A percentile compares a stretch with the other conserved stretches of the same genome.
Conservation (phyloP, 2,888 invertebrate genomes). For the Leistus spinibarbis region DNA sequence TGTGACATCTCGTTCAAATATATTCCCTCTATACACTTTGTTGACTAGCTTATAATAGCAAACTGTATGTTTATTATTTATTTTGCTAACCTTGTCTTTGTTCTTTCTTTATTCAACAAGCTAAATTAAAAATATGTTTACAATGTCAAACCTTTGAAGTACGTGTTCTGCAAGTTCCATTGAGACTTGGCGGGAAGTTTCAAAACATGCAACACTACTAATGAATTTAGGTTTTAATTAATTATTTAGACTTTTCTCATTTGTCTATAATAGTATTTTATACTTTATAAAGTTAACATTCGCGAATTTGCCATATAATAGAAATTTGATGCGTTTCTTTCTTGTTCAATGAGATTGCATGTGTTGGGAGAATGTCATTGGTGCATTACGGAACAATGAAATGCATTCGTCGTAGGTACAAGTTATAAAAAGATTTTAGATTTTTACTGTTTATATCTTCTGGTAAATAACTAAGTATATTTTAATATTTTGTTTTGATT, state of each 20-base stretch:
- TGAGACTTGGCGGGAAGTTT: constrained; percentile 34
- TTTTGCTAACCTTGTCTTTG: background rate
- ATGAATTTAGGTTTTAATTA: background rate
- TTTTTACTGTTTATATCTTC: background rate
- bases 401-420: background rate
- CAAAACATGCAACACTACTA: constrained; percentile 12
- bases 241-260: background rate
- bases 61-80: background rate
- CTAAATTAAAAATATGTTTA: constrained; percentile 22
- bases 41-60: background rate
- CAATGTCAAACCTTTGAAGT: constrained; percentile 21
- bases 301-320: background rate
- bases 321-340: background rate
- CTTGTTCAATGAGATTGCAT: background rate
- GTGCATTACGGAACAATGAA: constrained; percentile 35
- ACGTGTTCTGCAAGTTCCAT: constrained; percentile 29
- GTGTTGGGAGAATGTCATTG: background rate
- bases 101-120: background rate
- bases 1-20: constrained; percentile 25
- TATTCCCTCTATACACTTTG: background rate
- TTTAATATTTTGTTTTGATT: background rate
- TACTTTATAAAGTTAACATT: background rate
- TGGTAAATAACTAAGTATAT: background rate
- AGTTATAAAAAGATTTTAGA: background rate
- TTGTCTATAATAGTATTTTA: background rate